A percentile compares a stretch with the other conserved stretches of the same genome.
Conservation (phyloP, 2,113 vertebrate species). For the Oryzias woworae region DNA sequence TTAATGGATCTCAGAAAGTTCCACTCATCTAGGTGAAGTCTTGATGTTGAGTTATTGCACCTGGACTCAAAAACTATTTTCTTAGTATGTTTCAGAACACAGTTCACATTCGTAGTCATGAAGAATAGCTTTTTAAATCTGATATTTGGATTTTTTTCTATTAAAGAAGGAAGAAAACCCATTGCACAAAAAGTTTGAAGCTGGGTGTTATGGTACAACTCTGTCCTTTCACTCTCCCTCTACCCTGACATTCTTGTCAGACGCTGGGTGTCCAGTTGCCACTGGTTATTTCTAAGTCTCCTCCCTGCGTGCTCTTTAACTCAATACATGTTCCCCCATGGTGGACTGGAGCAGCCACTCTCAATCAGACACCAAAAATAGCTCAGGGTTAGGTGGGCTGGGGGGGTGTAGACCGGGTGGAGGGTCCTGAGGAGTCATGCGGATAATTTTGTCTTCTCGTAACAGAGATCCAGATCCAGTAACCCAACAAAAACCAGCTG, state of each 20-base stretch:
- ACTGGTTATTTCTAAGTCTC: slow-evolving; percentile 71
- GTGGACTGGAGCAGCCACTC: slow-evolving; percentile 66
- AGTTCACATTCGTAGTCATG: too few species aligned
- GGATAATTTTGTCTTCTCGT: slow-evolving; percentile 48
- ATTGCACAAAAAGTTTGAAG: slow-evolving; percentile 4
- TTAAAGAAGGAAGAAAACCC: not conserved
- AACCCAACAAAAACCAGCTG: slow-evolving; percentile 13
- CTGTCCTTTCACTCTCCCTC: slow-evolving; percentile 55
- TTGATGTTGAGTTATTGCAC: too few species aligned
- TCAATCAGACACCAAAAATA: slow-evolving; percentile 91
- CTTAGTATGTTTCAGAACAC: too few species aligned
- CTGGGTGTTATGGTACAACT: slow-evolving; percentile 31
- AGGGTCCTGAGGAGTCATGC: slow-evolving; percentile 58
- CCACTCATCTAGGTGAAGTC: too few species aligned
- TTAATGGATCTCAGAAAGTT: too few species aligned
- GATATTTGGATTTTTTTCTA: too few species aligned
- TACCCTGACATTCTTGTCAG: slow-evolving; percentile 59
- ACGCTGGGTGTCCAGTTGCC: slow-evolving; percentile 67
- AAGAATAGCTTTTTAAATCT: too few species aligned
- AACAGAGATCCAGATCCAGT: slow-evolving; percentile 41
- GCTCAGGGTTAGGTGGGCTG: slow-evolving; percentile 49
- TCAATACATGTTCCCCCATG: slow-evolving; percentile 46
- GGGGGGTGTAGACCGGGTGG: slow-evolving; percentile 60
- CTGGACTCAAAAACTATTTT: too few species aligned
- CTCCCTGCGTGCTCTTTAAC: slow-evolving; percentile 42